These are phyloP conservation scores for Geopemphigus sp. DNA, from an alignment of 1,140 invertebrate genomes.

Conservation along the genomic window DNA sequence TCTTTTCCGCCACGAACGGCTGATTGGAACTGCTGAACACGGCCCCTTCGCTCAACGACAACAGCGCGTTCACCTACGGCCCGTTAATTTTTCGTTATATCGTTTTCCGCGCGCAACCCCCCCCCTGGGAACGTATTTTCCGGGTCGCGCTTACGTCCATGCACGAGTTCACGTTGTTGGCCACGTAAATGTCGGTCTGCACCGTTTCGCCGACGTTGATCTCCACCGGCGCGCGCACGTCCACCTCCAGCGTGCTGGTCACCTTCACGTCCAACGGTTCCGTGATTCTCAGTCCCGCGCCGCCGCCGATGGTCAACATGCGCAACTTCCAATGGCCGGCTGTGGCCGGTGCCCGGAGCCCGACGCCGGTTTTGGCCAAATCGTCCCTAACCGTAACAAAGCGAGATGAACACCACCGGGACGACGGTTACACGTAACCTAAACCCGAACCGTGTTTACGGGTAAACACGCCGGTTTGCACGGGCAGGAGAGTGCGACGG, in stretches of 20 bases:
- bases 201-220: slow-evolving; percentile 63
- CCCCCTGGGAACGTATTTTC: too few species aligned
- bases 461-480: too few species aligned
- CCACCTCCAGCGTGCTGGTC: slow-evolving; percentile 62
- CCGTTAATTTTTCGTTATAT: too few species aligned
- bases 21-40: slow-evolving; percentile 64
- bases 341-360: slow-evolving; percentile 60
- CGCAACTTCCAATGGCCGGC: slow-evolving; percentile 64
- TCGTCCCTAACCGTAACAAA: slow-evolving; percentile 54
- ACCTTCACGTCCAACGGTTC: slow-evolving; percentile 60
- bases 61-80: slow-evolving; percentile 62
- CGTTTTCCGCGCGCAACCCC: too few species aligned
- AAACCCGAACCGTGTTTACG: too few species aligned
- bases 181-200: slow-evolving; percentile 66
- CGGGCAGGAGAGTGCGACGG: too few species aligned
- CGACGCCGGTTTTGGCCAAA: slow-evolving; percentile 59
- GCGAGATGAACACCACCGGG: too few species aligned
- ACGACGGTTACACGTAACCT: too few species aligned
- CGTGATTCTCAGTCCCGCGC: slow-evolving; percentile 59
- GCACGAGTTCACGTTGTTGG: slow-evolving; percentile 65
- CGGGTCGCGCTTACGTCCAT: slow-evolving; percentile 69
- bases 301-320: slow-evolving; percentile 59
- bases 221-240: slow-evolving; percentile 61
- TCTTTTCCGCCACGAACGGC: slow-evolving; percentile 63
- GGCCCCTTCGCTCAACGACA: slow-evolving; percentile 63